A percentile compares a stretch with the other conserved stretches of the same genome.
phyloP scores from a whole-genome alignment of 2,888 invertebrate species.

The Heliconius ismenius region DNA sequence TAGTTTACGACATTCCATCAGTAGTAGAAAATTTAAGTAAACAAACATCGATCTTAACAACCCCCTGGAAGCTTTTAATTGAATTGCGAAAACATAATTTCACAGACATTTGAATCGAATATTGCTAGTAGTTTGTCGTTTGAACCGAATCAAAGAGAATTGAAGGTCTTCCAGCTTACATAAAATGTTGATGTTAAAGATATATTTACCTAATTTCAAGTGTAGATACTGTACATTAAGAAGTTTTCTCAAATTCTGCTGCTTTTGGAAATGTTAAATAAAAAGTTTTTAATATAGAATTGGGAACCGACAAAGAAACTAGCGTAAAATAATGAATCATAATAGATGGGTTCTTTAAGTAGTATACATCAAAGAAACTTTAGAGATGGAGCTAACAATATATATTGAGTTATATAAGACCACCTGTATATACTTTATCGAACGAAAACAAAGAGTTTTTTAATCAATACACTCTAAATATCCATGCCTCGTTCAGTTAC shows the following conservation, averaged over 20 bases:
- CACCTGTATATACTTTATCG: no score
- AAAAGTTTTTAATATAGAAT: no score
- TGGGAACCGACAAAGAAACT: no score
- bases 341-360: no score
- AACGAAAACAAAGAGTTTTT: no score
- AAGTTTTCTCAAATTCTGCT: no score
- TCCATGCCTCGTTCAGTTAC: background rate
- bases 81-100: constrained; percentile 30
- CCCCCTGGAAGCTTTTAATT: constrained; percentile 11
- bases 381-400: no score
- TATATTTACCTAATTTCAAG: background rate
- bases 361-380: no score
- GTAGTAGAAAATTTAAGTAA: background rate
- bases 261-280: no score
- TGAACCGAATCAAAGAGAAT: constrained; percentile 24
- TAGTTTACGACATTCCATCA: background rate
- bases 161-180: background rate
- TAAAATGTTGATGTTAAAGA: background rate
- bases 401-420: no score
- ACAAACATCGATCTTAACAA: constrained; percentile 7
- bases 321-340: no score
- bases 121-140: constrained; percentile 27
- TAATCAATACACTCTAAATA: no score
- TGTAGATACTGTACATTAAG: background rate
- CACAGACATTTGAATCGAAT: constrained; percentile 28